Evolutionary conservation across 2,888 invertebrate genomes (phyloP).

Genomic region (Gandaritis pyraliata): DNA sequence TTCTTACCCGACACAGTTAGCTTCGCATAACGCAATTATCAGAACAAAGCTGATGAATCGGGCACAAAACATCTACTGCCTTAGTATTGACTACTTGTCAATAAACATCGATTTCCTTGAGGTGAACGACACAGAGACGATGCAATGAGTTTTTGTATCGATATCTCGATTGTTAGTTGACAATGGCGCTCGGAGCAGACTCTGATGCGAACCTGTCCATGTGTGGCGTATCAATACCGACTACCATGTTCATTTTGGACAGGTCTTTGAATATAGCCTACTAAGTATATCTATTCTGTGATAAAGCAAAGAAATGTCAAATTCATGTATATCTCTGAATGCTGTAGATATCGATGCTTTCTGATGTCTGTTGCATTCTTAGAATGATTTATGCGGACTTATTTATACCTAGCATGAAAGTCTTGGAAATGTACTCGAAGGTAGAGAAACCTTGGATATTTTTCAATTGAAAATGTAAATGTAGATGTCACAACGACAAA

Average conservation of each 20-base stretch:
- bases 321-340: too few relatives aligned
- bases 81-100: conserved; percentile 25
- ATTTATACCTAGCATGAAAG: too few relatives aligned
- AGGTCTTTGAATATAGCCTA: conserved; percentile 9
- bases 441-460: too few relatives aligned
- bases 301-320: too few relatives aligned
- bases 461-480: too few relatives aligned
- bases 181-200: conserved; percentile 54
- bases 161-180: conserved; percentile 59
- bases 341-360: too few relatives aligned
- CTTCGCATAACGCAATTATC: conserved; percentile 28
- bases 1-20: conserved; percentile 18
- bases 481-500: too few relatives aligned
- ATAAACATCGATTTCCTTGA: conserved; percentile 63
- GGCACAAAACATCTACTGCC: conserved; percentile 44
- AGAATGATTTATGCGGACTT: too few relatives aligned
- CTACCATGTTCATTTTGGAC: conserved; percentile 21
- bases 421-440: too few relatives aligned
- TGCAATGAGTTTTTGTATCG: conserved; percentile 52
- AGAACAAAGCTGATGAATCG: conserved; percentile 44
- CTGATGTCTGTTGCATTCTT: too few relatives aligned
- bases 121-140: conserved; percentile 64
- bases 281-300: too few relatives aligned
- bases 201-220: conserved; percentile 43
- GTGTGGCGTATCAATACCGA: conserved; percentile 29